These are phyloP conservation scores for Bufo gargarizans DNA, from an alignment of 2,113 vertebrate species.

Conservation along the genomic window DNA sequence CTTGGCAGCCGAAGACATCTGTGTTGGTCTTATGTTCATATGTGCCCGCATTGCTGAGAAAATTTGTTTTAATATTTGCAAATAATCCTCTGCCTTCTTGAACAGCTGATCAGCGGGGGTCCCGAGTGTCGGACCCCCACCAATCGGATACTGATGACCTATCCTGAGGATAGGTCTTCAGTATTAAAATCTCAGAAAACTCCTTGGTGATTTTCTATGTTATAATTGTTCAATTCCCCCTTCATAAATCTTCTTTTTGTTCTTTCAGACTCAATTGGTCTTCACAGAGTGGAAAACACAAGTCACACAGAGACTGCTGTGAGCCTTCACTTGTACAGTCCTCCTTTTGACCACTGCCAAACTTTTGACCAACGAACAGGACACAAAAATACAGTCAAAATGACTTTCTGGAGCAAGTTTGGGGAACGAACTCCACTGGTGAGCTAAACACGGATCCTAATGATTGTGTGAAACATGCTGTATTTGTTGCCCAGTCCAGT, in stretches of 20 bases:
- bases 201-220: too few relatives aligned
- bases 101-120: too few relatives aligned
- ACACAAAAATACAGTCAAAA: conserved; percentile 87
- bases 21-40: too few relatives aligned
- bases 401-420: conserved; percentile 95
- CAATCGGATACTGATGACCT: too few relatives aligned
- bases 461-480: neutral
- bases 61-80: too few relatives aligned
- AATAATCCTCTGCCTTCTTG: too few relatives aligned
- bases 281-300: conserved; percentile 94
- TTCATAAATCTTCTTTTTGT: neutral
- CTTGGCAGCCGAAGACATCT: too few relatives aligned
- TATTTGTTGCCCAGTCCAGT: too few relatives aligned
- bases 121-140: too few relatives aligned
- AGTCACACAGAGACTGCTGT: conserved; percentile 91
- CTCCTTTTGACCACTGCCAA: conserved; percentile 86
- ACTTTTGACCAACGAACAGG: conserved; percentile 96
- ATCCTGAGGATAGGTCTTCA: too few relatives aligned
- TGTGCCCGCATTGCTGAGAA: too few relatives aligned
- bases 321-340: conserved; percentile 95
- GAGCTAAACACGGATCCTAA: conserved; percentile 66
- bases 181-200: too few relatives aligned
- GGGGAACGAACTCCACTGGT: conserved; percentile 86
- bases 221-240: neutral
- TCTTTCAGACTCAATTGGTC: conserved; percentile 85